Base-by-base conservation (phyloP, 2,797 vertebrate species). In the Coregonus ussuriensis region DNA sequence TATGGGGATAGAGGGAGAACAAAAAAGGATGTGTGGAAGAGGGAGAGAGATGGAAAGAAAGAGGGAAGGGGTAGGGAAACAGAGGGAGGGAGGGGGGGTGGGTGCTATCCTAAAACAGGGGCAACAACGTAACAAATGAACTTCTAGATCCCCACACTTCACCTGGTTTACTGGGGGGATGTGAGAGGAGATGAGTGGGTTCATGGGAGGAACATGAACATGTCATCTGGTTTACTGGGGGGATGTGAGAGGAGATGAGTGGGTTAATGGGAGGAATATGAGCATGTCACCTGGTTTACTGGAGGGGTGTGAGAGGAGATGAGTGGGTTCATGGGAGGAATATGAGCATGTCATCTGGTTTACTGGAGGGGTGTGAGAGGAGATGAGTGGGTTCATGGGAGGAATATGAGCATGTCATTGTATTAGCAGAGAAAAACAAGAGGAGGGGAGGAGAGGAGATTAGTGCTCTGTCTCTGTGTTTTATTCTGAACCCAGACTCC, bases 111-210 rank as follows among this genome's bases (percentile, higher is more conserved):
- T 84, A 67, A 81, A 86, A 86, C 82, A 82, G 77, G 79, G 71
- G 74, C 78, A 68, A 52, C 77, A 76, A 81, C 80, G 79, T 72
- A 74, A 82, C 29, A 81, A 85, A 85, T 86, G 62, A 83, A 84
- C 82, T 83, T 81, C 81, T 74, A 77, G 83, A 81, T 29, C 25
- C 18, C 75, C 77, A 74, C 66, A 69, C 47, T 82, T 85, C 66
- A 70, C 77, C 69, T 74, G 69, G 75, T 74, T 66, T 65, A 82
- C 81, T 83, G 83, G 68, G 78, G 69, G 37, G 74, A 63, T 47
- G 74, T 37, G 18, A 54, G 52, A 9, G 72, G 70, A 21, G 37
- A 18, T 71, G 53, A 31, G 67, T 56, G 6, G 3, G 16, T 62
- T 54, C 33, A 67, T 35, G 51, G 21, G 37, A 72, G 75, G 54